These are phyloP conservation scores for Siniperca undulata DNA, from an alignment of 2,797 vertebrate species.

Conservation along the genomic window DNA sequence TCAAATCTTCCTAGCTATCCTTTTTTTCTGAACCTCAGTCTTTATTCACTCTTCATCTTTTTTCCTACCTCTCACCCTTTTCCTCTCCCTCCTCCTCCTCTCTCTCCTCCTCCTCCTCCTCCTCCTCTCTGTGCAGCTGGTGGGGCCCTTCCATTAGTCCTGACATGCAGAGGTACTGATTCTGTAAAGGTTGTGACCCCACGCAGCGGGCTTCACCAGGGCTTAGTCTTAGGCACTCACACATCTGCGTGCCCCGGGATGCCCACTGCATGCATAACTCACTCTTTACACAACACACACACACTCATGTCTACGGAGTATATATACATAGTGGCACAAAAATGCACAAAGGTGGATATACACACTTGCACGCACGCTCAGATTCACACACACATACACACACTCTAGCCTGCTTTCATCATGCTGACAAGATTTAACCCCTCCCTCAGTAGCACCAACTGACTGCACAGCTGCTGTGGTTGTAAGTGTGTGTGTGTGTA, in stretches of 20 bases:
- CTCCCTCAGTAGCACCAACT: constrained; percentile 59
- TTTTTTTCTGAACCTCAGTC: constrained; percentile 23
- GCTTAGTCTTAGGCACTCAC: constrained; percentile 79
- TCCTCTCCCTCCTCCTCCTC: constrained; percentile 44
- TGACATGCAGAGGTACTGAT: constrained; percentile 92
- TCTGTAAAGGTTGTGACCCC: constrained; percentile 91
- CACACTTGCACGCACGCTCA: constrained; percentile 24
- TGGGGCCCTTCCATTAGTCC: constrained; percentile 87
- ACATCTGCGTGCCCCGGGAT: constrained; percentile 85
- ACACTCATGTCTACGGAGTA: constrained; percentile 15
- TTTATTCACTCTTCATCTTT: constrained; percentile 58
- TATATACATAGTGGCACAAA: constrained; percentile 24
- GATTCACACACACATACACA: constrained; percentile 44
- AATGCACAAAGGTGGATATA: constrained; percentile 30
- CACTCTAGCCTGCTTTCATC: constrained; percentile 60
- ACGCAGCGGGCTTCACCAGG: constrained; percentile 82
- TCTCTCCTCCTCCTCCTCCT: constrained; percentile 51
- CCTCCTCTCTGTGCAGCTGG: constrained; percentile 75
- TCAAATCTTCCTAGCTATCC: constrained; percentile 29
- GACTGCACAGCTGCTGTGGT: constrained; percentile 67
- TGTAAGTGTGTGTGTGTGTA: constrained; percentile 43
- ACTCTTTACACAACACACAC: constrained; percentile 41
- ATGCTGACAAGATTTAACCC: constrained; percentile 61
- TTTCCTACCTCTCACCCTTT: constrained; percentile 28
- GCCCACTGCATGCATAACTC: constrained; percentile 65